Percentiles rank a stretch among this genome's conserved stretches.
Evolutionary conservation across 2,113 vertebrate species (phyloP).

Genomic region (Malurus melanocephalus): DNA sequence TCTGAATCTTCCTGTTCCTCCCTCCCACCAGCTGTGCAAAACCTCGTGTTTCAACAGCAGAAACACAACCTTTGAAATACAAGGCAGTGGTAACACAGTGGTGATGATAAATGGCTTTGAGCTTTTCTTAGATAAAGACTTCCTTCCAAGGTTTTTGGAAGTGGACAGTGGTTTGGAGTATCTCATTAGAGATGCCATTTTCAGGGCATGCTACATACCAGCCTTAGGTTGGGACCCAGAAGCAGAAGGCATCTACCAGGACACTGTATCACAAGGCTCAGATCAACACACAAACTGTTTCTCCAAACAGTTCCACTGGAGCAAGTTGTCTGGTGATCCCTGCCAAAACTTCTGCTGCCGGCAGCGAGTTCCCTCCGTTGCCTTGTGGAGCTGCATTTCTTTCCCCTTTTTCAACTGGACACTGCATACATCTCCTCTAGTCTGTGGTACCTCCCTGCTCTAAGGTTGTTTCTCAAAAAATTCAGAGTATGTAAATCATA

Average conservation of each 20-base stretch:
- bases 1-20: background rate
- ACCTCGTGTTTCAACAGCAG: background rate
- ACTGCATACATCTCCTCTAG: background rate
- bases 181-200: background rate
- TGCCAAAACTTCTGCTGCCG: background rate
- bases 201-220: background rate
- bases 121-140: background rate
- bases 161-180: background rate
- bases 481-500: background rate
- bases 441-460: background rate
- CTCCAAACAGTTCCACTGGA: background rate
- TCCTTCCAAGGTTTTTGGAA: background rate
- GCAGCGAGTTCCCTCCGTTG: fast-evolving
- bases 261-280: background rate
- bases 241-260: background rate
- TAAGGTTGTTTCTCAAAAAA: background rate
- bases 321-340: background rate
- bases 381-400: background rate
- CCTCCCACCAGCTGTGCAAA: background rate
- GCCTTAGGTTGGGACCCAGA: background rate
- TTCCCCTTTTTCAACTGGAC: fast-evolving
- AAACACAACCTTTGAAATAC: background rate
- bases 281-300: background rate
- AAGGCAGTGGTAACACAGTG: no score
- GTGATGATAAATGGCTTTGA: background rate